Percentiles rank a stretch among this genome's conserved stretches.
Conservation (phyloP, 1,140 invertebrate species). For the Tribolium madens region DNA sequence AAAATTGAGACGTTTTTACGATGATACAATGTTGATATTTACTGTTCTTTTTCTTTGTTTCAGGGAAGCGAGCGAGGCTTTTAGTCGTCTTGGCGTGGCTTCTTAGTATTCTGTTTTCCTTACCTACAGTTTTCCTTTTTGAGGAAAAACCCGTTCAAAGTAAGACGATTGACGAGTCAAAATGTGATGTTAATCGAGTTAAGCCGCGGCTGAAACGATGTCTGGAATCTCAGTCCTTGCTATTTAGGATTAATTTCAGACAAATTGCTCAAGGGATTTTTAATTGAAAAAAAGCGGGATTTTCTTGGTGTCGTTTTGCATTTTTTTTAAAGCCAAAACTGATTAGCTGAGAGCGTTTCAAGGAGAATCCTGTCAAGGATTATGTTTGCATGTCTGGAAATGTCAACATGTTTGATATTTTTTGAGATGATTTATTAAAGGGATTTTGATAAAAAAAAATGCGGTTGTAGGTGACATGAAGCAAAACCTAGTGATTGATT, state of each 20-base stretch:
- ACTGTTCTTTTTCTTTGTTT: constrained; percentile 55
- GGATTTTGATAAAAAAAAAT: no score
- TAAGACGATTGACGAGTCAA: constrained; percentile 60
- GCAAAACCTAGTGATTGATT: no score
- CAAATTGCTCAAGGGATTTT: neutral
- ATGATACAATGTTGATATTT: constrained; percentile 19
- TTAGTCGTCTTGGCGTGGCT: constrained; percentile 87
- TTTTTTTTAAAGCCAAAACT: neutral
- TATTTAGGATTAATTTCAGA: neutral
- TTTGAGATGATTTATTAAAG: neutral
- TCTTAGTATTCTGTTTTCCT: constrained; percentile 85
- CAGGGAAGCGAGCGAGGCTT: constrained; percentile 85
- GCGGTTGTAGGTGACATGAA: no score
- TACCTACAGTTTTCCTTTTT: constrained; percentile 86
- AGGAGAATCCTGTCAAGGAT: neutral
- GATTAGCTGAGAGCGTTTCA: neutral
- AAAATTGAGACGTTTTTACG: constrained; percentile 27
- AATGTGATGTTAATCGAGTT: neutral
- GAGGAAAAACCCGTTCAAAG: constrained; percentile 83
- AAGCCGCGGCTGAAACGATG: neutral
- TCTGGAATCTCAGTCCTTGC: neutral
- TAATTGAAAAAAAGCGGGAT: neutral
- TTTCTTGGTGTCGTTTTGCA: neutral
- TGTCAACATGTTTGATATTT: neutral
- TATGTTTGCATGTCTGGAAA: neutral